Evolutionary conservation across 2,888 invertebrate species (phyloP).

Genomic region (Acrobasis suavella): DNA sequence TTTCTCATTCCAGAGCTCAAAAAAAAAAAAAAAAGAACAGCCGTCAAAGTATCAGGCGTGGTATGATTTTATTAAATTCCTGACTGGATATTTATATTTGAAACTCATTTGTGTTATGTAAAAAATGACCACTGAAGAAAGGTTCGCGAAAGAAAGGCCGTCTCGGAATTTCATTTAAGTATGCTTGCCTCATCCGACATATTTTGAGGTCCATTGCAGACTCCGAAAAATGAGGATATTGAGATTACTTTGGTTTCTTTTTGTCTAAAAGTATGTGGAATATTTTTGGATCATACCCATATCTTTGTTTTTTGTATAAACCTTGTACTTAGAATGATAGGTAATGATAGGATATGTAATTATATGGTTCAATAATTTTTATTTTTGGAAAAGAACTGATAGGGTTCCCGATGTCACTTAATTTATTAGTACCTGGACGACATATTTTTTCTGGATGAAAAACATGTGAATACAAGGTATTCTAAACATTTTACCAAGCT

Average conservation of each 20-base stretch:
- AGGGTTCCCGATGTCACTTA: no score
- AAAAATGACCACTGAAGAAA: slow-evolving; percentile 42
- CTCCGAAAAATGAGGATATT: slow-evolving; percentile 16
- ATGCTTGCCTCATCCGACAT: slow-evolving; percentile 30
- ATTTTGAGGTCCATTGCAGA: slow-evolving; percentile 22
- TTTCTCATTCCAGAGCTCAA: not conserved
- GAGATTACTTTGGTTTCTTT: slow-evolving; percentile 11
- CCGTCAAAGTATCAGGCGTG: slow-evolving; percentile 2
- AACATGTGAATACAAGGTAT: no score
- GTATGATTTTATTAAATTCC: slow-evolving; percentile 23
- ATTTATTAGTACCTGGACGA: no score
- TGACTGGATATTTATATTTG: slow-evolving; percentile 34
- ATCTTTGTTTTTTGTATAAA: no score
- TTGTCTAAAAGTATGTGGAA: not conserved
- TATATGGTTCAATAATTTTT: no score
- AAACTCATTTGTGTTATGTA: slow-evolving; percentile 40
- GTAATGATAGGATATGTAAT: no score
- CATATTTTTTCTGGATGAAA: no score
- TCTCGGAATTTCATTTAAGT: slow-evolving; percentile 66
- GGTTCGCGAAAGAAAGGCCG: slow-evolving; percentile 43
- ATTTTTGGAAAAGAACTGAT: no score
- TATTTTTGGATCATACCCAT: not conserved
- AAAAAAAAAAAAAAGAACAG: slow-evolving; percentile 7
- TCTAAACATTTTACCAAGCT: no score
- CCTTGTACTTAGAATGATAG: no score